These are phyloP conservation scores for Clarias laeviceps DNA, from an alignment of 2,797 vertebrate genomes.

Conservation along the genomic window DNA sequence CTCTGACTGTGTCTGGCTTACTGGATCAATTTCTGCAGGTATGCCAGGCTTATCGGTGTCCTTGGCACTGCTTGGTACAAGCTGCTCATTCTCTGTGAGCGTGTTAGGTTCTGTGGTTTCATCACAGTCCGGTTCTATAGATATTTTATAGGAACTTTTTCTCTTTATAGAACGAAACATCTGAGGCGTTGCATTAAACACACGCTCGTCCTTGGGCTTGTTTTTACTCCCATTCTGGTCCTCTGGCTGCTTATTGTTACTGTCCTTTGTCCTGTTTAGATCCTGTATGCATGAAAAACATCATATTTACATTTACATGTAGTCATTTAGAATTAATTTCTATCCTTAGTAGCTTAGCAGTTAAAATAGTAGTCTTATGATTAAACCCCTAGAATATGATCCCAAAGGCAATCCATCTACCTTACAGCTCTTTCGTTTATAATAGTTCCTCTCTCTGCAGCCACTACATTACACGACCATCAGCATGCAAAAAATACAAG, in stretches of 20 bases:
- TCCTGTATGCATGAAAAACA: slow-evolving; percentile 27
- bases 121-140: slow-evolving; percentile 53
- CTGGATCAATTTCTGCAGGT: slow-evolving; percentile 19
- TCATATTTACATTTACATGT: background rate
- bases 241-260: background rate
- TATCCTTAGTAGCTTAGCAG: background rate
- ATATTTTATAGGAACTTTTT: slow-evolving; percentile 56
- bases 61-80: slow-evolving; percentile 7
- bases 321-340: background rate
- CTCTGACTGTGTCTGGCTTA: slow-evolving; percentile 19
- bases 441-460: background rate
- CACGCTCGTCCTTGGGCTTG: background rate
- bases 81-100: slow-evolving; percentile 29
- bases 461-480: background rate
- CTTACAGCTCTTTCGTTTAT: background rate
- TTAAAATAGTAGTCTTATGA: slow-evolving; percentile 13
- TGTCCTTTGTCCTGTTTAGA: background rate
- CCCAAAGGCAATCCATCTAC: background rate
- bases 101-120: slow-evolving; percentile 39
- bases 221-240: slow-evolving; percentile 10
- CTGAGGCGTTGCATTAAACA: slow-evolving; percentile 1
- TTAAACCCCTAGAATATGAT: slow-evolving; percentile 16
- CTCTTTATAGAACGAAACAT: slow-evolving; percentile 31
- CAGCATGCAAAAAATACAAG: background rate
- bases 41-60: background rate